phyloP scores from a whole-genome alignment of 2,113 vertebrate species.

The Brachypteracias leptosomus region DNA sequence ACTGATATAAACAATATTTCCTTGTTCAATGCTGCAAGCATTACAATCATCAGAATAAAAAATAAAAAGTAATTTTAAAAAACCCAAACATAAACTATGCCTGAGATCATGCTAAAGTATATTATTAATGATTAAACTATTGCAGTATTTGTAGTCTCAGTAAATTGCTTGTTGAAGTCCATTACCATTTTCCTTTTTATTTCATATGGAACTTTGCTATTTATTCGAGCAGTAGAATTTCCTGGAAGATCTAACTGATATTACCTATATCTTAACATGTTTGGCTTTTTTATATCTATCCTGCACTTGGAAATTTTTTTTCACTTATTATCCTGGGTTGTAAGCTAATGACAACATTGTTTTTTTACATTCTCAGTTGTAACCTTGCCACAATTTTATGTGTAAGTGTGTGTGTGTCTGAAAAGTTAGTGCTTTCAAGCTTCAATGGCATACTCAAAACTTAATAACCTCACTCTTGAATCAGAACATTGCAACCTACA shows the following conservation, averaged over 20 bases:
- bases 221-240: background rate
- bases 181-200: background rate
- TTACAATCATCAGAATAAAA: background rate
- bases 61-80: background rate
- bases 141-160: background rate
- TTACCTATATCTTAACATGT: background rate
- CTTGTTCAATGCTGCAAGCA: background rate
- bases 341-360: background rate
- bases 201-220: background rate
- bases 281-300: background rate
- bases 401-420: background rate
- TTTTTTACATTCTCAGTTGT: background rate
- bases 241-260: background rate
- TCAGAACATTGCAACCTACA: background rate
- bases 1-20: background rate
- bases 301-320: background rate
- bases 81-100: background rate
- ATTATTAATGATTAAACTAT: background rate
- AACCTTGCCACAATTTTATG: background rate
- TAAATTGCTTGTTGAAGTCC: background rate
- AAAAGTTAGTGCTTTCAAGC: background rate
- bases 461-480: background rate
- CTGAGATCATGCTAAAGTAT: background rate
- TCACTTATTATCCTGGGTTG: background rate
- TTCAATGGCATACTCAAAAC: background rate